Evolutionary conservation across 2,888 invertebrate genomes (phyloP).

Genomic region (Trisateles emortualis): DNA sequence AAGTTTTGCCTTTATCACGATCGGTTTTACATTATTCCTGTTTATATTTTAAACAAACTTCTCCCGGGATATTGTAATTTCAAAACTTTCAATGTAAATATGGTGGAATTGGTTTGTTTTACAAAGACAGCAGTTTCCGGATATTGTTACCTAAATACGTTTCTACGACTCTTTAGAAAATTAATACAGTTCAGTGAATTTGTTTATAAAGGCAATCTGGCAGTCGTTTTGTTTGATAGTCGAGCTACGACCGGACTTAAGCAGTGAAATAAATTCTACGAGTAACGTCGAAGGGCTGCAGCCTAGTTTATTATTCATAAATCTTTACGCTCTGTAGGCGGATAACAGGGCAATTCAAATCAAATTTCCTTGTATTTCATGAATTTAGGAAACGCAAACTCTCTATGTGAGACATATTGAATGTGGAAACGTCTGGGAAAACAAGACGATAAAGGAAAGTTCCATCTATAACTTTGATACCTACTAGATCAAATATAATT

Average conservation of each 20-base stretch:
- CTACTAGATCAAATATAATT: conserved; percentile 8
- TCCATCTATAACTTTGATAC: conserved; percentile 9
- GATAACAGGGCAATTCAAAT: conserved; percentile 42
- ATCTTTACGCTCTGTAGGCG: conserved; percentile 47
- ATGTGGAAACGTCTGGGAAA: conserved; percentile 2
- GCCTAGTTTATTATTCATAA: conserved; percentile 51
- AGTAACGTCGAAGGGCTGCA: conserved; percentile 42
- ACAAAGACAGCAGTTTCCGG: conserved; percentile 47
- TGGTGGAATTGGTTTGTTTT: conserved; percentile 56
- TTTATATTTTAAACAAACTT: conserved; percentile 69
- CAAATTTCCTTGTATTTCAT: conserved; percentile 39
- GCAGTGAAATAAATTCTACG: conserved; percentile 43
- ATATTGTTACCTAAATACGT: conserved; percentile 34
- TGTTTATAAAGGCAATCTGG: conserved; percentile 45
- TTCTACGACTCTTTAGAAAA: conserved; percentile 37
- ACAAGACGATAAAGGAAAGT: not conserved
- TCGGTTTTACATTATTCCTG: conserved; percentile 66
- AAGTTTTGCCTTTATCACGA: conserved; percentile 65
- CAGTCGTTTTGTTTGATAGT: conserved; percentile 47
- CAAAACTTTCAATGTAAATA: conserved; percentile 70
- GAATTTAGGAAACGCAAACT: conserved; percentile 34
- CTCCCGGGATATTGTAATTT: conserved; percentile 55
- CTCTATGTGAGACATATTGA: conserved; percentile 16
- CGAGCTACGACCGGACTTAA: conserved; percentile 39
- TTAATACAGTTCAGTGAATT: conserved; percentile 39